Conservation (phyloP, 2,888 invertebrate species). For the Lamellibrachia satsuma region DNA sequence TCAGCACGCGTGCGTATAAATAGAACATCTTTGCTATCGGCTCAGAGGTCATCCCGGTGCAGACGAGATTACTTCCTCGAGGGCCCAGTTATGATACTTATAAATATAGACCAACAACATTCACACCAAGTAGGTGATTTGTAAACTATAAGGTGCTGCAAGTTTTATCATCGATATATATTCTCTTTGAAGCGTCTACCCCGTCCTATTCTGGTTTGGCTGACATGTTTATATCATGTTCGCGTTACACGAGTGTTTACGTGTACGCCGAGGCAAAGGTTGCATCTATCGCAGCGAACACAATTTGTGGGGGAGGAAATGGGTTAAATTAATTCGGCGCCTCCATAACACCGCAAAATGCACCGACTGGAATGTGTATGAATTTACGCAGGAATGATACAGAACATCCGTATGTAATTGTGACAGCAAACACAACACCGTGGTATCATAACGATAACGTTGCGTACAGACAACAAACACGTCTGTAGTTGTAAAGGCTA, state of each 20-base stretch:
- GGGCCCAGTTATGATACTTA: neutral
- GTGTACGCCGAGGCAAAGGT: neutral
- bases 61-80: neutral
- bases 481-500: neutral
- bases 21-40: neutral
- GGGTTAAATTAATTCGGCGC: neutral
- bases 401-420: neutral
- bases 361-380: neutral
- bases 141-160: neutral
- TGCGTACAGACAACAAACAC: neutral
- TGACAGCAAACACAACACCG: neutral
- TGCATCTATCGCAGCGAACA: neutral
- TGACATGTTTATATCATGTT: neutral
- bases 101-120: neutral
- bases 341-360: neutral
- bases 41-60: neutral
- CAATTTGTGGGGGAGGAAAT: neutral
- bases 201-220: neutral
- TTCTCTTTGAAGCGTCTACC: slow-evolving; percentile 8
- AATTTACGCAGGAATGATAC: neutral
- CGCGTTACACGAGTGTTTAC: neutral
- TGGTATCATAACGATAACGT: neutral
- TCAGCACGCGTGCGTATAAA: neutral
- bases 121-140: neutral
- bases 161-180: neutral